A percentile compares a stretch with the other conserved stretches of the same genome.
These are phyloP conservation scores for Hyperopisus bebe DNA, from an alignment of 2,113 vertebrate genomes.

Conservation along the genomic window DNA sequence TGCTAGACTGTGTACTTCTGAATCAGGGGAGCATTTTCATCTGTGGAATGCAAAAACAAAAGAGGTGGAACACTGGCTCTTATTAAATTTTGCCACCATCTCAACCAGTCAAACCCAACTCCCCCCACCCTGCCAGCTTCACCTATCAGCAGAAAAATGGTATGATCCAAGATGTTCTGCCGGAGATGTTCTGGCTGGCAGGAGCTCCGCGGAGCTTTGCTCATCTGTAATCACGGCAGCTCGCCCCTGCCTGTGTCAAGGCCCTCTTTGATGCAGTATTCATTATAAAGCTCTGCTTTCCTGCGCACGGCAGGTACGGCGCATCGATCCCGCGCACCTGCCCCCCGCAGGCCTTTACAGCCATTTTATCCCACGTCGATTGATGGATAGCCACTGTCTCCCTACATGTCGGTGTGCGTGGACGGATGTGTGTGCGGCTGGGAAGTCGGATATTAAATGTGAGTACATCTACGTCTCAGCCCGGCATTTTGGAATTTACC, in stretches of 20 bases:
- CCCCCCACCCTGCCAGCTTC: neutral
- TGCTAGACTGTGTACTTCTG: neutral
- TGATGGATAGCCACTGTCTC: neutral
- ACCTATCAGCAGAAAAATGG: neutral
- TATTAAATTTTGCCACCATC: neutral
- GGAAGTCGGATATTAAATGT: neutral
- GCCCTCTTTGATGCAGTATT: slow-evolving; percentile 16
- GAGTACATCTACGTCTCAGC: neutral
- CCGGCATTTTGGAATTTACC: neutral
- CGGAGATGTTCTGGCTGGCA: neutral
- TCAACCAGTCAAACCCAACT: neutral
- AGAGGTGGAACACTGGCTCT: neutral
- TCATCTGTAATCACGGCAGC: slow-evolving; percentile 12
- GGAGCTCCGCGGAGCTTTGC: neutral
- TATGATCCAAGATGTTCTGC: slow-evolving; percentile 1
- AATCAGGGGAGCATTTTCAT: neutral
- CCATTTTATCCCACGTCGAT: neutral
- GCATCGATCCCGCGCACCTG: slow-evolving; percentile 12
- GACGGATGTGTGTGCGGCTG: neutral
- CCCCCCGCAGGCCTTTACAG: slow-evolving; percentile 6
- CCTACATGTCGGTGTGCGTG: neutral
- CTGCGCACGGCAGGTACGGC: neutral
- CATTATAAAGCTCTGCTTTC: slow-evolving; percentile 14
- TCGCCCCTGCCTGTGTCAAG: neutral
- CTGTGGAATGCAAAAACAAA: neutral